Conservation (phyloP, 1,140 invertebrate species). For the Steinernema khuongi region DNA sequence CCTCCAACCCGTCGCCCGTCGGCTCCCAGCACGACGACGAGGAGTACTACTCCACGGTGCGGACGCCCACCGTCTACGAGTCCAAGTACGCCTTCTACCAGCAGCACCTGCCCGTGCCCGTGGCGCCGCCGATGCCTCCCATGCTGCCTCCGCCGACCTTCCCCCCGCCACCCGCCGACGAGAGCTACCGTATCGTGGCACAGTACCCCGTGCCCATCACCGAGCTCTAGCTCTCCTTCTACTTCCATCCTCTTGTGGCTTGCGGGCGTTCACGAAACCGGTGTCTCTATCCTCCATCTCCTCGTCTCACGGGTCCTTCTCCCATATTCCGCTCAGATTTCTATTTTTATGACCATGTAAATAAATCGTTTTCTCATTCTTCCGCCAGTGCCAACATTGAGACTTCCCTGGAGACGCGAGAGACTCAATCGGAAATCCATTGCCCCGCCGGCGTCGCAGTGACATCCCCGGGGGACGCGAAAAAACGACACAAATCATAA, state of each 20-base stretch:
- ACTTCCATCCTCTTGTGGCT: too few relatives aligned
- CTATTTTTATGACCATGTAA: too few relatives aligned
- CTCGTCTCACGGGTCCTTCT: too few relatives aligned
- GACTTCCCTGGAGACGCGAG: too few relatives aligned
- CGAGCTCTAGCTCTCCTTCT: neutral
- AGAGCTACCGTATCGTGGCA: slow-evolving; percentile 3
- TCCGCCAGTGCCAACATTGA: too few relatives aligned
- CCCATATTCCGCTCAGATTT: too few relatives aligned
- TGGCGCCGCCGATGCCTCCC: neutral
- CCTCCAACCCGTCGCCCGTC: slow-evolving; percentile 2
- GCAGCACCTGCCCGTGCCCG: neutral
- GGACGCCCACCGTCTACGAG: neutral
- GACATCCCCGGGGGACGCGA: too few relatives aligned
- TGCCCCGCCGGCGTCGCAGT: too few relatives aligned
- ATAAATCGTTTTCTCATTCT: too few relatives aligned
- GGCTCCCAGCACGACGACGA: slow-evolving; percentile 10
- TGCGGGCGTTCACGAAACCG: too few relatives aligned
- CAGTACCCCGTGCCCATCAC: slow-evolving; percentile 18
- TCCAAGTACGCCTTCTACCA: slow-evolving; percentile 10
- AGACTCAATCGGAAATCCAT: too few relatives aligned
- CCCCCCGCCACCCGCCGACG: neutral
- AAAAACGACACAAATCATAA: neutral
- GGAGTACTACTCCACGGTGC: neutral
- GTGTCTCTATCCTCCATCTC: too few relatives aligned
- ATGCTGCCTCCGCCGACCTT: neutral